phyloP scores from a whole-genome alignment of 2,888 invertebrate species.

The Isoperla grammatica region DNA sequence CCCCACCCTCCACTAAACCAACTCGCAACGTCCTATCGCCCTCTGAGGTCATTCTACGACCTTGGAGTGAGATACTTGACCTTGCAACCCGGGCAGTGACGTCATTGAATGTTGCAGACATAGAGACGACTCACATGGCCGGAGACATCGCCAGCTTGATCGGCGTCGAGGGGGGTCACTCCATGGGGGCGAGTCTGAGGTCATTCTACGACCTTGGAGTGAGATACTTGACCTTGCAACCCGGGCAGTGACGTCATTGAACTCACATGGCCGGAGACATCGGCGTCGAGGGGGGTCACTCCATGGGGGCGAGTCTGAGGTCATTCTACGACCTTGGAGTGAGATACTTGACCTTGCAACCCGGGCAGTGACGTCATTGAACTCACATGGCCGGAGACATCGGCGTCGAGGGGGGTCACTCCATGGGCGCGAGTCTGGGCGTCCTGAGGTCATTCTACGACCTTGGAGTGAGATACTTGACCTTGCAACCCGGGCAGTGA shows the following conservation, averaged over 20 bases:
- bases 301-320: slow-evolving; percentile 47
- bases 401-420: slow-evolving; percentile 48
- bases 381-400: slow-evolving; percentile 43
- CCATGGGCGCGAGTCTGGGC: slow-evolving; percentile 46
- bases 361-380: too few species aligned
- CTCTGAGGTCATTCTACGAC: too few species aligned
- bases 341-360: slow-evolving; percentile 45
- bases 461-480: slow-evolving; percentile 46
- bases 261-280: slow-evolving; percentile 43
- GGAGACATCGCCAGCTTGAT: slow-evolving; percentile 45
- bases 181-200: slow-evolving; percentile 47
- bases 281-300: slow-evolving; percentile 48
- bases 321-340: slow-evolving; percentile 48
- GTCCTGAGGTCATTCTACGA: slow-evolving; percentile 47
- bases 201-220: slow-evolving; percentile 48
- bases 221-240: slow-evolving; percentile 45
- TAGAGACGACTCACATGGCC: slow-evolving; percentile 41
- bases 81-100: too few species aligned
- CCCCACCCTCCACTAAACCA: too few species aligned
- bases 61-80: too few species aligned
- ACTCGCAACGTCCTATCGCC: too few species aligned
- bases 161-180: slow-evolving; percentile 48
- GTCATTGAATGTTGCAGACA: slow-evolving; percentile 41
- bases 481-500: too few species aligned
- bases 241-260: too few species aligned